Percentiles rank a stretch among this genome's conserved stretches.
These are phyloP conservation scores for Passer domesticus DNA, from an alignment of 2,113 vertebrate genomes.

Conservation along the genomic window DNA sequence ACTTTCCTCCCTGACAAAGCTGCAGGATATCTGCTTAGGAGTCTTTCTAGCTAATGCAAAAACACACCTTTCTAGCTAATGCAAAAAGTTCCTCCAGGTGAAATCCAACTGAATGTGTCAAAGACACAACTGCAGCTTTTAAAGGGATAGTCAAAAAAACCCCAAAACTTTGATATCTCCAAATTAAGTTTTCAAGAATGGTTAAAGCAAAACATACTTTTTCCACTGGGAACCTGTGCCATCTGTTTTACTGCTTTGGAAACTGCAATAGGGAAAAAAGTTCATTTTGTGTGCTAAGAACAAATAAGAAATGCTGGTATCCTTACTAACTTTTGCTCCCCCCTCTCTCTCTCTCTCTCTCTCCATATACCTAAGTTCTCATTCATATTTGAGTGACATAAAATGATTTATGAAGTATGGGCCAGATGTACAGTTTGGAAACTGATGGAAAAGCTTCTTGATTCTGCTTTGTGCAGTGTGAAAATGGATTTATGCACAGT, in stretches of 20 bases:
- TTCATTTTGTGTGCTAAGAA: neutral
- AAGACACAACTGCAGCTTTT: neutral
- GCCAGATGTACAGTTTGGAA: neutral
- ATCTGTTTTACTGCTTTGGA: neutral
- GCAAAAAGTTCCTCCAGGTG: neutral
- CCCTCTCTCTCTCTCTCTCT: neutral
- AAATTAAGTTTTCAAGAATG: neutral
- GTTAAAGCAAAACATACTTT: neutral
- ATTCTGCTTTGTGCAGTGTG: neutral
- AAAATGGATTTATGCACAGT: slow-evolving; percentile 28
- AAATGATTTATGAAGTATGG: neutral
- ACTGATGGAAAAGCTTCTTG: slow-evolving; percentile 27
- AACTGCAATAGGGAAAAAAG: neutral
- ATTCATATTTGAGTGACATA: neutral
- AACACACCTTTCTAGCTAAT: neutral
- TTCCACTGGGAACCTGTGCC: neutral
- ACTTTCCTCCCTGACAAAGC: neutral
- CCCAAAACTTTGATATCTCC: neutral
- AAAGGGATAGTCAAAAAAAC: neutral
- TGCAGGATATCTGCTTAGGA: neutral
- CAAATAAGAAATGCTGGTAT: neutral
- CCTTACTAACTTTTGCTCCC: neutral
- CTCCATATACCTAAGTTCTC: neutral
- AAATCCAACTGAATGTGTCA: neutral
- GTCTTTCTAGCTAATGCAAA: neutral